Conservation (phyloP, 2,113 vertebrate genomes). For the Dasyurus viverrinus region DNA sequence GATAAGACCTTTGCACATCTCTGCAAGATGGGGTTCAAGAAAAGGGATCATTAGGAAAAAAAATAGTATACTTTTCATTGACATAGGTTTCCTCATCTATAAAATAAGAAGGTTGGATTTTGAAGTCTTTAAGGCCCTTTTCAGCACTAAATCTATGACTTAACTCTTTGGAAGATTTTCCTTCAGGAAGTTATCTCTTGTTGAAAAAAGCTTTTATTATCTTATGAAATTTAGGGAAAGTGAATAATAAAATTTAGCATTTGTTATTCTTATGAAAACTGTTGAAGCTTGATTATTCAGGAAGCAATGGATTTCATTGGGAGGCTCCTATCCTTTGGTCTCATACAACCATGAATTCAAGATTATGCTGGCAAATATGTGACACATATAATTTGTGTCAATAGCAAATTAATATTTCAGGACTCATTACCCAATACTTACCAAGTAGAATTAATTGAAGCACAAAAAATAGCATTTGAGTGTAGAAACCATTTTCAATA, state of each 20-base stretch:
- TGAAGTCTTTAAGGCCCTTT: not conserved
- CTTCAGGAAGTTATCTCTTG: not conserved
- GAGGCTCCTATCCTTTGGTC: not conserved
- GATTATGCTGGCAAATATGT: not conserved
- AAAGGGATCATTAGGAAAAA: not conserved
- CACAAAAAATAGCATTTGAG: not conserved
- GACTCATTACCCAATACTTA: not conserved
- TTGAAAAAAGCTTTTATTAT: not conserved
- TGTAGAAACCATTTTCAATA: not conserved
- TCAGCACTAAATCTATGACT: not conserved
- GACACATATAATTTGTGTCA: not conserved
- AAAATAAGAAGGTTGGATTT: not conserved
- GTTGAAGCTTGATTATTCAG: not conserved
- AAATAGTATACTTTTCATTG: not conserved
- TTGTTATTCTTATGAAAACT: not conserved
- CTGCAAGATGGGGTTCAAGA: not conserved
- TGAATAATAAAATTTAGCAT: not conserved
- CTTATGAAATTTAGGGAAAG: not conserved
- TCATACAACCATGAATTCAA: not conserved
- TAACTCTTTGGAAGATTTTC: not conserved
- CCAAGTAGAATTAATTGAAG: not conserved
- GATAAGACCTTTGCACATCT: not conserved
- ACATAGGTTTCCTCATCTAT: not conserved
- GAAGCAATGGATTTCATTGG: not conserved
- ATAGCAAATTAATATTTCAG: not conserved